phyloP scores from a whole-genome alignment of 2,113 vertebrate genomes.

The Leucopsar rothschildi region DNA sequence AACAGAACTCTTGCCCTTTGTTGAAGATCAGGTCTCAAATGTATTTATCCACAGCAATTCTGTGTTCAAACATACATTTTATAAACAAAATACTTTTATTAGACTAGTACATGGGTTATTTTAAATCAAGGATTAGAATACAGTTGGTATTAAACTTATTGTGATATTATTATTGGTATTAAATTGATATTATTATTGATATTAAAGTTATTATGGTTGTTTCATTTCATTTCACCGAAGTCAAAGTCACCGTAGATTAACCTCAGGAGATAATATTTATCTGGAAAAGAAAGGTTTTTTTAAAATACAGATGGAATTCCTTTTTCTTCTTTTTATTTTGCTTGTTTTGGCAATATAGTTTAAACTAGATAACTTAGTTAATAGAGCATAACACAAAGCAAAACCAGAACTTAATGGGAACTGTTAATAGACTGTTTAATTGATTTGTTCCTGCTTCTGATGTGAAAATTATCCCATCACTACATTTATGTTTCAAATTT shows the following conservation, averaged over 20 bases:
- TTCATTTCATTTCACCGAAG: neutral
- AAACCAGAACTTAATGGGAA: neutral
- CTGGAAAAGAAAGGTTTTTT: neutral
- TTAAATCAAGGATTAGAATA: conserved; percentile 10
- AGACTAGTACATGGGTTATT: neutral
- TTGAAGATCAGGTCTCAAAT: neutral
- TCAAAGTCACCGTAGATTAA: neutral
- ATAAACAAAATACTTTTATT: conserved; percentile 48
- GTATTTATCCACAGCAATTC: neutral
- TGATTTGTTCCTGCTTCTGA: neutral
- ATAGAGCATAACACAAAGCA: neutral
- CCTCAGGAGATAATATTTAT: neutral
- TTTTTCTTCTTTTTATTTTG: neutral
- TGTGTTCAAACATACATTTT: neutral
- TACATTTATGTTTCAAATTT: neutral
- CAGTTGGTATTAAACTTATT: neutral
- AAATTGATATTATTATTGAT: no score
- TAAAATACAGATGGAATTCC: neutral
- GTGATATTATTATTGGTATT: no score
- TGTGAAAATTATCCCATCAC: neutral
- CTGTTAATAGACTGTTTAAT: neutral
- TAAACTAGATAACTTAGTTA: neutral
- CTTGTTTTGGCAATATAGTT: neutral
- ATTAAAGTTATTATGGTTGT: neutral
- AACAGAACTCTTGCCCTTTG: neutral